Evolutionary conservation across 2,888 invertebrate genomes (phyloP), one percentile per base, ranked within the genome.

Genomic region (Ochropacha duplaris): DNA sequence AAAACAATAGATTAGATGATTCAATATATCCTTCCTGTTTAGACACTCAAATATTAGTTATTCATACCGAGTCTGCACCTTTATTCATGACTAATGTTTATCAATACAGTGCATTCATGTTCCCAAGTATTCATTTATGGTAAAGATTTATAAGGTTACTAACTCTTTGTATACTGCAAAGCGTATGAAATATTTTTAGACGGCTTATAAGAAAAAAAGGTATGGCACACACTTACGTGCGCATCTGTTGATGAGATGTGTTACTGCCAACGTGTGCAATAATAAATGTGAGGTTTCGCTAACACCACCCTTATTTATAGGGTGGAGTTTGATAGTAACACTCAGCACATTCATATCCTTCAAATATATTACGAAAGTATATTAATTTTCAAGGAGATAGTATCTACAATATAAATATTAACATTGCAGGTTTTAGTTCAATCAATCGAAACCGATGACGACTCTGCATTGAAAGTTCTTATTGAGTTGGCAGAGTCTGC

Each of bases 401-500:
- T 50, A 14, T 49, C 31, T 31, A 58, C 68, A 54, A 58, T n/a
- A 31, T 52, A 1, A 31, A 14, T 31, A 12, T 19, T 16, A 64
- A 55, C 39, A 62, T 60, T 55, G 49, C 80, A 95, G 94, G 95
- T 96, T 54, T 94, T 96, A 49, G 96, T 96, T 22, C 96, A 97
- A 81, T 97, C 97, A 66, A 95, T 98, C 57, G 96, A 96, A 71
- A 95, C 96, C 70, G 96, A 97, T 26, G 98, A 99, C 81, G 99
- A 99, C 81, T 95, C 98, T 28, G 93, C 99, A 34, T 88, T 99
- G 31, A 99, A 99, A 90, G 95, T 98, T 68, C 94, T 99, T 44
- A 98, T 99, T 66, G 99, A 99, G 78, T 89, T 99, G 77, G 97
- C 98, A 0, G 99, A 99, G 88, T 95, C 96, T 59, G 95, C 97